Evolutionary conservation across 1,140 invertebrate genomes (phyloP), one percentile per base, ranked within the genome.

Genomic region (Drosophila watanabei): DNA sequence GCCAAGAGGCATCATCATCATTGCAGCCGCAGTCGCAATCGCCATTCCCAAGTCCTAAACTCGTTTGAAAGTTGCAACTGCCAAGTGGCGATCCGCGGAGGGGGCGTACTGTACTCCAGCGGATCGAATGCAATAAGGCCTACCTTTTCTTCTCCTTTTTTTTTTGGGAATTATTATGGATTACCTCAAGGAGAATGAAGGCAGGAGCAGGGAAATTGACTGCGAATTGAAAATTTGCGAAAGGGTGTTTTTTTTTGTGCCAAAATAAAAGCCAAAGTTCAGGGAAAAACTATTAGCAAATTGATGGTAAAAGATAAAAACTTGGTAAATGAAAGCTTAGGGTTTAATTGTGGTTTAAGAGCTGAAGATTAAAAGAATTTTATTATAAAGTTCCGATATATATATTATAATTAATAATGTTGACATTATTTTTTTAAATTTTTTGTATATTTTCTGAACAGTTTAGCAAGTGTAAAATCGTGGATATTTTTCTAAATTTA

Each of bases 21-120:
- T 32, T 14, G 60, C 68, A 35, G 32, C 48, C 35, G 58, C 68
- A 59, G 33, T 63, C 35, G 68, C 72, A 59, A 63, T 56, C 41
- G 69, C 32, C 33, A 28, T 48, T 51, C 60, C 52, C 41, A 48
- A 62, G 83, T 79, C 79, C 80, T 80, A 87, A 87, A 87, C 84
- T 84, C 82, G 84, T 87, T 87, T 87, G 84, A 87, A 87, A 87
- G 80, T 87, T 87, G 85, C 81, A 89, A 89, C 85, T 75, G 80
- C 46, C 66, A 52, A 63, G 61, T 51, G 70, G 28, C 37, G 41
- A 28, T 35, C 10, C 18, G 33, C 33, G 37, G 20, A 51, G 61
- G 28, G 54, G 51, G 35, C 16, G 61, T 30, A 49, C 54, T 57
- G 54, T 57, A 57, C 52, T 54, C 32, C 51, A 14, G 30, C 28